phyloP scores from a whole-genome alignment of 2,888 invertebrate genomes.

The Pimpla rufipes region DNA sequence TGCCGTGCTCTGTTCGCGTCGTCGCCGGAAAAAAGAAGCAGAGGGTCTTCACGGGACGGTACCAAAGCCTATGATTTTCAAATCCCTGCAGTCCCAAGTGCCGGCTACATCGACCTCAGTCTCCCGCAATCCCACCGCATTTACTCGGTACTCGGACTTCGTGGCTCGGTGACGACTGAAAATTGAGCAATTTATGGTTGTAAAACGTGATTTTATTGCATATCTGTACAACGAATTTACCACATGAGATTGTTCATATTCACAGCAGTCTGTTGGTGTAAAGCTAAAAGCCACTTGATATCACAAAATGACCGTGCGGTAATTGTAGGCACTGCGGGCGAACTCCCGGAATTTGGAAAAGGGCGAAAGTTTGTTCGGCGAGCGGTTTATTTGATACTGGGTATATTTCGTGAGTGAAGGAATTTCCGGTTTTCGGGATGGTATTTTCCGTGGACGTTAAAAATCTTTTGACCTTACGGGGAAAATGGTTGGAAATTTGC shows the following conservation, averaged over 20 bases:
- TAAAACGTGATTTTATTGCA: background rate
- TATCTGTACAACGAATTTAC: background rate
- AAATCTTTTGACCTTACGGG: slow-evolving; percentile 53
- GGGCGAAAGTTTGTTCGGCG: slow-evolving; percentile 1
- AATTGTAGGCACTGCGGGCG: background rate
- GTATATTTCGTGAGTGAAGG: slow-evolving; percentile 10
- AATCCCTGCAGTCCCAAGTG: slow-evolving; percentile 1
- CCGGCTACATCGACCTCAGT: background rate
- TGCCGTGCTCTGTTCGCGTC: slow-evolving; percentile 48
- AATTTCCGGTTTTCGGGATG: background rate
- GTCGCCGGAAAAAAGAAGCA: slow-evolving; percentile 23
- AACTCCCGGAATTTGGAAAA: background rate
- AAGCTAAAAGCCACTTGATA: slow-evolving; percentile 8
- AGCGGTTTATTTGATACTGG: background rate
- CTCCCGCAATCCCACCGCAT: background rate
- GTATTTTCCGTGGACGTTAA: slow-evolving; percentile 13
- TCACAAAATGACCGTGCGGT: background rate
- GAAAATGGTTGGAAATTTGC: slow-evolving; percentile 64
- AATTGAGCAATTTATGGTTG: background rate
- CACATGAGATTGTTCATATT: background rate
- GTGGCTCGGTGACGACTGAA: background rate
- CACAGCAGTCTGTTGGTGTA: too few relatives aligned
- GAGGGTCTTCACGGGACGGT: background rate
- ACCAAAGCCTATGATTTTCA: slow-evolving; percentile 1
- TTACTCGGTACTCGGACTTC: background rate